These are phyloP conservation scores for Prunella fulvescens DNA, from an alignment of 2,113 vertebrate genomes.

Conservation along the genomic window DNA sequence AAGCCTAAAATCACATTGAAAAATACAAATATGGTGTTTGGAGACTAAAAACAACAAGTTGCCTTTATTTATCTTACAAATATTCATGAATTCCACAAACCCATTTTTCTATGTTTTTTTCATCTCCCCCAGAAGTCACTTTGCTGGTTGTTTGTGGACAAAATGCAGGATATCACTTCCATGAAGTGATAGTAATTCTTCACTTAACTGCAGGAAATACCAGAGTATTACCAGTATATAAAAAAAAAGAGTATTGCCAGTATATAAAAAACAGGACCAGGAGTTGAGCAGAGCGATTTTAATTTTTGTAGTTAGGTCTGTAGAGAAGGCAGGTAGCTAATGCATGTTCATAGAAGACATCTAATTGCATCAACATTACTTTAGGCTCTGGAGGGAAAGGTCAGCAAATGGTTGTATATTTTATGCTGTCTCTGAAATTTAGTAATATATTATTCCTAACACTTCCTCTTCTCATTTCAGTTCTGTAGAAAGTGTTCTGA, in stretches of 20 bases:
- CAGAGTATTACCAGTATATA: not conserved
- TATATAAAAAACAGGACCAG: not conserved
- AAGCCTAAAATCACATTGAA: not conserved
- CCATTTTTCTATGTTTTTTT: not conserved
- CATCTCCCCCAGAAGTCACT: not conserved
- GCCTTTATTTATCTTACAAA: not conserved
- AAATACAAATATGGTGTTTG: not conserved
- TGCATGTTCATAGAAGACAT: constrained; percentile 69
- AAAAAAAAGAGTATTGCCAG: not conserved
- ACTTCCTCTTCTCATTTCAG: constrained; percentile 65
- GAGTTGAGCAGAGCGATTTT: not conserved
- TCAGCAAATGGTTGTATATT: constrained; percentile 13
- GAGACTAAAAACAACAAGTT: not conserved
- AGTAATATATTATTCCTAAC: not conserved
- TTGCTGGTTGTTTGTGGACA: not conserved
- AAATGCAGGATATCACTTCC: not conserved
- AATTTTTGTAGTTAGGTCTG: not conserved
- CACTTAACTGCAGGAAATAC: not conserved
- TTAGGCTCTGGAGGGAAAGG: constrained; percentile 13
- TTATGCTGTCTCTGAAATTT: constrained; percentile 1
- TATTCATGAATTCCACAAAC: not conserved
- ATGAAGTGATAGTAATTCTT: not conserved
- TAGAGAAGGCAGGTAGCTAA: constrained; percentile 50
- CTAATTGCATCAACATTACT: constrained; percentile 59
- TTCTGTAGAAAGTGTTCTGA: constrained; percentile 93